Conservation (phyloP, 2,797 vertebrate genomes). For the Gymnothorax javanicus region DNA sequence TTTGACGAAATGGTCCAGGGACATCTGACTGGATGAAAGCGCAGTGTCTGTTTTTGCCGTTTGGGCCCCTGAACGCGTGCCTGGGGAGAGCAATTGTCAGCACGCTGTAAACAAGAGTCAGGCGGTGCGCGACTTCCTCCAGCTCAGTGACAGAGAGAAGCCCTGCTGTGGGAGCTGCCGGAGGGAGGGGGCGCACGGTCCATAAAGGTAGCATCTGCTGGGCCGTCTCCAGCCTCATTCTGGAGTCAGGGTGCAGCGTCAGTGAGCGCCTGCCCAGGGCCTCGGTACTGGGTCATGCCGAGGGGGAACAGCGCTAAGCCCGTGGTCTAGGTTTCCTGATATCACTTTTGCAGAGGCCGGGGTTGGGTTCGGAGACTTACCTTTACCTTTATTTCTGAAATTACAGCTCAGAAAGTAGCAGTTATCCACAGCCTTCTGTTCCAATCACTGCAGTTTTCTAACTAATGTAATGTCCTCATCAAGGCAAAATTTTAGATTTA, state of each 20-base stretch:
- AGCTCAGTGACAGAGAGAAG: slow-evolving; percentile 5
- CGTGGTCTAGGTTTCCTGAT: not conserved
- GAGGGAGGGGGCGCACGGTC: not conserved
- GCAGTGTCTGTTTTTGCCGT: not conserved
- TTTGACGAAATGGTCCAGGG: not conserved
- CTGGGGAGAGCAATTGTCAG: slow-evolving; percentile 2
- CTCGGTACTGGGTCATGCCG: not conserved
- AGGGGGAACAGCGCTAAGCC: not conserved
- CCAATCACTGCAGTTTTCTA: too few species aligned
- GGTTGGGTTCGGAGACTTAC: too few species aligned
- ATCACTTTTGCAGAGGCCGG: not conserved
- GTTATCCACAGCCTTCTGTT: too few species aligned
- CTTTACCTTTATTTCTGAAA: too few species aligned
- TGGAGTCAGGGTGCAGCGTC: slow-evolving; percentile 12
- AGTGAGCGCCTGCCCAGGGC: not conserved
- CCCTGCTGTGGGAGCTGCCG: not conserved
- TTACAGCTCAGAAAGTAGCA: too few species aligned
- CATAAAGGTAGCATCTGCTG: not conserved
- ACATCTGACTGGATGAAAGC: not conserved
- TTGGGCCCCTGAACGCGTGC: not conserved
- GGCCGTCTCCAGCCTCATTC: slow-evolving; percentile 9
- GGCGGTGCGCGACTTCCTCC: not conserved
- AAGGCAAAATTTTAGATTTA: too few species aligned
- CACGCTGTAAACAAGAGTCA: not conserved
- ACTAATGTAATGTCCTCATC: too few species aligned